phyloP scores from a whole-genome alignment of 2,797 vertebrate species.

The Odontamblyopus rebecca region DNA sequence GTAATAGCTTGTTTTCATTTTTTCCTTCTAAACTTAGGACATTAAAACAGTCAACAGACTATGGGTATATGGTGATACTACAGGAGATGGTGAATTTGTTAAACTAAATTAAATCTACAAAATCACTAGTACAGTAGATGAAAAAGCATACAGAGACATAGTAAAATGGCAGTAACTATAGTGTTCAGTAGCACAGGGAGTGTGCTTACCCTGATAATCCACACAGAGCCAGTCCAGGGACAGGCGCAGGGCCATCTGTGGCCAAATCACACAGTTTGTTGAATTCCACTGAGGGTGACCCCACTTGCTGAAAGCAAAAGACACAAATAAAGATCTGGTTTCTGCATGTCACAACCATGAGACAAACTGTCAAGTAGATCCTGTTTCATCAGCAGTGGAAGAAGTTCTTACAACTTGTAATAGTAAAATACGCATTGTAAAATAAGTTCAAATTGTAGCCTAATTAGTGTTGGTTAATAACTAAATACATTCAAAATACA shows the following conservation, averaged over 20 bases:
- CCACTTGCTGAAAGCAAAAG: conserved; percentile 65
- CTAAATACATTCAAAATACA: too few species aligned
- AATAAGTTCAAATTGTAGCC: too few species aligned
- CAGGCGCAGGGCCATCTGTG: conserved; percentile 50
- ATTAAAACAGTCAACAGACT: too few species aligned
- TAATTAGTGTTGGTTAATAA: too few species aligned
- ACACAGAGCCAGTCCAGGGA: conserved; percentile 47
- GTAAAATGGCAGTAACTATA: conserved; percentile 1
- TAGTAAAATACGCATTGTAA: too few species aligned
- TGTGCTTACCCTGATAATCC: conserved; percentile 37
- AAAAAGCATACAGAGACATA: background rate
- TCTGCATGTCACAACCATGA: conserved; percentile 21
- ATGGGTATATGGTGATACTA: too few species aligned
- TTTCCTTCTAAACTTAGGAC: too few species aligned
- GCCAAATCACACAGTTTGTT: conserved; percentile 71
- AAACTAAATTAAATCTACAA: background rate
- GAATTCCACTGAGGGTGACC: conserved; percentile 72
- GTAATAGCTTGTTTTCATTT: too few species aligned
- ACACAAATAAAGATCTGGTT: conserved; percentile 52
- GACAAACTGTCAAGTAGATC: conserved; percentile 4
- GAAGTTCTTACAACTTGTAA: background rate
- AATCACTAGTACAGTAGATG: background rate
- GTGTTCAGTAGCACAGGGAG: conserved; percentile 34
- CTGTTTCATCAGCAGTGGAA: conserved; percentile 5
- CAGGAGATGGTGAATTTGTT: too few species aligned